A percentile compares a stretch with the other conserved stretches of the same genome.
phyloP scores from a whole-genome alignment of 2,888 invertebrate species.

The Salticus scenicus region DNA sequence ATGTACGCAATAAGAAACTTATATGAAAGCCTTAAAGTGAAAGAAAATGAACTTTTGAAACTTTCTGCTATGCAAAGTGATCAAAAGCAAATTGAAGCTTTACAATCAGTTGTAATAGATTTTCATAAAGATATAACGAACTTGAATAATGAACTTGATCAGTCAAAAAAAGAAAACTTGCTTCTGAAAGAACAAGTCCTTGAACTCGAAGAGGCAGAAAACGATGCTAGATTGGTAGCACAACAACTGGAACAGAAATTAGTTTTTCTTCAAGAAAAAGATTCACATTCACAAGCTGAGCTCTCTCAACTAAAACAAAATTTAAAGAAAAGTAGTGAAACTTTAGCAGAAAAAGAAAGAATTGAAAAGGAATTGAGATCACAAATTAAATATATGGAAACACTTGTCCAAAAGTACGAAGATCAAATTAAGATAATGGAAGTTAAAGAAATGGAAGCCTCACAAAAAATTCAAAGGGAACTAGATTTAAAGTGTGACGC shows the following conservation, averaged over 20 bases:
- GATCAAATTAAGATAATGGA: constrained; percentile 62
- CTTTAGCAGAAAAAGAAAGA: constrained; percentile 34
- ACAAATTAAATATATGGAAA: constrained; percentile 61
- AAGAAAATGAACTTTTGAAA: constrained; percentile 61
- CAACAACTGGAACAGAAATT: constrained; percentile 76
- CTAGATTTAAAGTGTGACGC: constrained; percentile 21
- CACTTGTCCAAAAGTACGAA: constrained; percentile 67
- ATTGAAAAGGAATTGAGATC: constrained; percentile 54
- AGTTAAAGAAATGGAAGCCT: constrained; percentile 32
- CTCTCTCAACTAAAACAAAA: constrained; percentile 42
- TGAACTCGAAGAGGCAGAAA: constrained; percentile 85
- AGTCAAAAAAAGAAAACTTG: constrained; percentile 54
- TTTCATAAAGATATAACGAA: constrained; percentile 78
- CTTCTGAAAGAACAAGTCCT: constrained; percentile 82
- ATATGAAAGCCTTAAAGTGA: constrained; percentile 37
- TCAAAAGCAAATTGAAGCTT: constrained; percentile 44
- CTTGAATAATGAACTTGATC: constrained; percentile 76
- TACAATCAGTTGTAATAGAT: constrained; percentile 45
- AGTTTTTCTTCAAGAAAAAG: constrained; percentile 58
- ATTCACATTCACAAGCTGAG: constrained; percentile 62
- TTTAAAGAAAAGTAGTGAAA: constrained; percentile 28
- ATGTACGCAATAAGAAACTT: constrained; percentile 56
- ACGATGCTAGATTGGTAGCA: constrained; percentile 82
- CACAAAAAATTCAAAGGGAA: constrained; percentile 8
- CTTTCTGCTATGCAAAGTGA: constrained; percentile 47